Evolutionary conservation across 2,113 vertebrate species (phyloP).

Genomic region (Ardeotis arabs): DNA sequence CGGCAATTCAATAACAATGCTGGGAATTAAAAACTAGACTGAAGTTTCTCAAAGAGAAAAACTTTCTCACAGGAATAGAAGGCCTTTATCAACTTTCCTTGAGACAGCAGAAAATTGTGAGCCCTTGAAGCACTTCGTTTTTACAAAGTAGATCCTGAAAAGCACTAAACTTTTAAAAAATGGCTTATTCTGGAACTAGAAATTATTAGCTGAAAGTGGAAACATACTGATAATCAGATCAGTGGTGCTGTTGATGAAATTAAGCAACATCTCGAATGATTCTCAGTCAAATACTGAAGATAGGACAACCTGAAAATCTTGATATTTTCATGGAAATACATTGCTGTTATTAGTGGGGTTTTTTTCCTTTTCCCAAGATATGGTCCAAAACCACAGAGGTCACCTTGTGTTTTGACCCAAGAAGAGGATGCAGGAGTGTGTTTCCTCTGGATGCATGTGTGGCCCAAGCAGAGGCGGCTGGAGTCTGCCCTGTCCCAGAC

Average conservation of each 20-base stretch:
- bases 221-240: neutral
- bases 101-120: neutral
- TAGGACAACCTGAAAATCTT: neutral
- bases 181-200: neutral
- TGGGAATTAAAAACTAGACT: slow-evolving; percentile 29
- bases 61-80: neutral
- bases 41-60: slow-evolving; percentile 3
- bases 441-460: neutral
- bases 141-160: neutral
- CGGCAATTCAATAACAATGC: slow-evolving; percentile 35
- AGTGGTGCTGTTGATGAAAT: neutral
- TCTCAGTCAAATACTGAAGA: neutral
- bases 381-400: neutral
- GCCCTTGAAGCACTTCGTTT: neutral
- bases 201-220: neutral
- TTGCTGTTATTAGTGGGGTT: neutral
- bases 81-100: neutral
- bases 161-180: neutral
- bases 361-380: neutral
- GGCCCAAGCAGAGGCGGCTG: neutral
- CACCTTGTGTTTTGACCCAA: neutral
- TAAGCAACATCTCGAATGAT: neutral
- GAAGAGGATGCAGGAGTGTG: fast-evolving
- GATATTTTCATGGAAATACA: neutral
- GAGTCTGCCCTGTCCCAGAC: neutral